Conservation (phyloP, 2,888 invertebrate species). For the Acleris cristana region DNA sequence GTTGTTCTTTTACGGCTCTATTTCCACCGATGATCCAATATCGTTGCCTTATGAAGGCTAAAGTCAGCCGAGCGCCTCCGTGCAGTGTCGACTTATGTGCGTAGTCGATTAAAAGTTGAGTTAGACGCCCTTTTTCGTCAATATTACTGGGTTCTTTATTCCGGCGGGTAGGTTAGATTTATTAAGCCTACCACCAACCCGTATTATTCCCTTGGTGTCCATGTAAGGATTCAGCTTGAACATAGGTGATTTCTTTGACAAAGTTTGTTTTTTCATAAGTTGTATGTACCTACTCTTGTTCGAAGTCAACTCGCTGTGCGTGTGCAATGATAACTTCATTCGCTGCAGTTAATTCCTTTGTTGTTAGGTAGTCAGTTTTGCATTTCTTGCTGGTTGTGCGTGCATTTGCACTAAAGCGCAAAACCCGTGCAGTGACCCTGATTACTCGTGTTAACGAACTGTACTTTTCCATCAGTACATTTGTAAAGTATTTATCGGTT, state of each 20-base stretch:
- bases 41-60: background rate
- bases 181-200: conserved; percentile 7
- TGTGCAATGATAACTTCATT: background rate
- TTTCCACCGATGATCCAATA: conserved; percentile 14
- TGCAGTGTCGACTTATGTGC: background rate
- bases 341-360: background rate
- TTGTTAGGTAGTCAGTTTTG: conserved; percentile 8
- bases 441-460: conserved; percentile 19
- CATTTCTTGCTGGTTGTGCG: background rate
- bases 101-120: background rate
- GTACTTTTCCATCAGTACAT: background rate
- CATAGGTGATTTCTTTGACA: background rate
- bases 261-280: conserved; percentile 3
- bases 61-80: background rate
- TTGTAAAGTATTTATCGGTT: background rate
- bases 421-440: conserved; percentile 1
- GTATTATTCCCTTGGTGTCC: background rate
- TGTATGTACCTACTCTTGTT: background rate
- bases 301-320: background rate
- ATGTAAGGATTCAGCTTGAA: conserved; percentile 8
- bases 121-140: conserved; percentile 1
- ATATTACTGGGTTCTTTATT: background rate
- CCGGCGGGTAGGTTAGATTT: background rate
- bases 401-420: conserved; percentile 1
- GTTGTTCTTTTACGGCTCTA: conserved; percentile 2